A percentile compares a stretch with the other conserved stretches of the same genome.
phyloP scores from a whole-genome alignment of 2,113 vertebrate species.

The Abramis brama region DNA sequence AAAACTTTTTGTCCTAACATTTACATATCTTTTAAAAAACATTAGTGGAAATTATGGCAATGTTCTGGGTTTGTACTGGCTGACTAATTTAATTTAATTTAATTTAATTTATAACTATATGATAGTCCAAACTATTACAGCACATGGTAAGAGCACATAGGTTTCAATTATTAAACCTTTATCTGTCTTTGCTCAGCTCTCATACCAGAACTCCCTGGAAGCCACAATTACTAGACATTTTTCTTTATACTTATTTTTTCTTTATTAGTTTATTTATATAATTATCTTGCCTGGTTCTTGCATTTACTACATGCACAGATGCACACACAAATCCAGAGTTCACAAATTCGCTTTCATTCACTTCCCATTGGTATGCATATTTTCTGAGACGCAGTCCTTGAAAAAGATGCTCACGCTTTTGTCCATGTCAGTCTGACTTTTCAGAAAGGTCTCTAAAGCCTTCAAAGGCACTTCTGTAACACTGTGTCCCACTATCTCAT shows the following conservation, averaged over 20 bases:
- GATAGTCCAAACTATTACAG: not conserved
- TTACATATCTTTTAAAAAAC: too few relatives aligned
- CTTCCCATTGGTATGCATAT: slow-evolving; percentile 53
- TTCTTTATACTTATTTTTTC: not conserved
- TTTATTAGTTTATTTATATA: not conserved
- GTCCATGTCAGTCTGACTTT: slow-evolving; percentile 59
- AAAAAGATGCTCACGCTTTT: slow-evolving; percentile 65
- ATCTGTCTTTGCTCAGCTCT: too few relatives aligned
- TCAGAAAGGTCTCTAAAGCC: slow-evolving; percentile 70
- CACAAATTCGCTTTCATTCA: not conserved
- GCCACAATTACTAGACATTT: not conserved
- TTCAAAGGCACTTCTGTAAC: slow-evolving; percentile 73
- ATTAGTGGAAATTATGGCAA: too few relatives aligned
- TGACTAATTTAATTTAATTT: not conserved
- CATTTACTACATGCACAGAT: not conserved
- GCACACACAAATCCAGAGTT: too few relatives aligned
- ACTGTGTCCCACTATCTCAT: slow-evolving; percentile 57
- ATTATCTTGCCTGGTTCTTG: not conserved
- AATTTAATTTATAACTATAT: not conserved
- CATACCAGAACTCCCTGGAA: not conserved
- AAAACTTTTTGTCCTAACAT: too few relatives aligned
- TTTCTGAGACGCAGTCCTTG: slow-evolving; percentile 68
- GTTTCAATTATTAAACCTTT: too few relatives aligned
- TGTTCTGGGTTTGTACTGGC: not conserved
- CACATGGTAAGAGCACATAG: not conserved